These are phyloP conservation scores for Metaphire vulgaris DNA, from an alignment of 1,140 invertebrate genomes.

Conservation along the genomic window DNA sequence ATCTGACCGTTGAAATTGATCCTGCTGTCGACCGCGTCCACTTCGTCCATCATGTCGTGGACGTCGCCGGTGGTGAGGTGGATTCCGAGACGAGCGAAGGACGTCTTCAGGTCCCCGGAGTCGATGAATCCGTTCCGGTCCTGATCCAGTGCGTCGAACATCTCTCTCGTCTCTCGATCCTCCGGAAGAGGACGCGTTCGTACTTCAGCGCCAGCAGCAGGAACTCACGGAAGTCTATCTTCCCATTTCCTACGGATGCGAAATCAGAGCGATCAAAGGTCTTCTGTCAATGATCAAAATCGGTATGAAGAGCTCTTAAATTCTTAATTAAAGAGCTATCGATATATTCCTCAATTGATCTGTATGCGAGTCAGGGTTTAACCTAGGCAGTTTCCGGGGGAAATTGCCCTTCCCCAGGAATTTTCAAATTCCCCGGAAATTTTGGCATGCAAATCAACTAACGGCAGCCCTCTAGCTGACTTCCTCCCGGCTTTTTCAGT, in stretches of 20 bases:
- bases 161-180: slow-evolving; percentile 1
- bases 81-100: slow-evolving; percentile 3
- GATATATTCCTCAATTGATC: too few species aligned
- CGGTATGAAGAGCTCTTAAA: too few species aligned
- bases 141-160: slow-evolving; percentile 15
- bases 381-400: too few species aligned
- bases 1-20: slow-evolving; percentile 18
- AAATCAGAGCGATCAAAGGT: too few species aligned
- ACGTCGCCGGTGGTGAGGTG: slow-evolving; percentile 9
- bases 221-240: slow-evolving; percentile 19
- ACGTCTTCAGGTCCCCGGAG: slow-evolving; percentile 10
- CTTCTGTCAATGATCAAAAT: too few species aligned
- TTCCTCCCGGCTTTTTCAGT: too few species aligned
- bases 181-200: background rate
- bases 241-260: slow-evolving; percentile 11
- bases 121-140: slow-evolving; percentile 20
- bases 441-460: too few species aligned
- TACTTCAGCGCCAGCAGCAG: slow-evolving; percentile 13
- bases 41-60: slow-evolving; percentile 19
- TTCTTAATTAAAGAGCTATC: too few species aligned
- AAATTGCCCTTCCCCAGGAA: too few species aligned
- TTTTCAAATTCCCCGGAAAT: too few species aligned
- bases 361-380: too few species aligned
- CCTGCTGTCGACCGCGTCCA: background rate
- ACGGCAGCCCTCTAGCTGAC: too few species aligned